A percentile compares a stretch with the other conserved stretches of the same genome.
phyloP scores from a whole-genome alignment of 2,888 invertebrate genomes.

The Uloborus plumipes region DNA sequence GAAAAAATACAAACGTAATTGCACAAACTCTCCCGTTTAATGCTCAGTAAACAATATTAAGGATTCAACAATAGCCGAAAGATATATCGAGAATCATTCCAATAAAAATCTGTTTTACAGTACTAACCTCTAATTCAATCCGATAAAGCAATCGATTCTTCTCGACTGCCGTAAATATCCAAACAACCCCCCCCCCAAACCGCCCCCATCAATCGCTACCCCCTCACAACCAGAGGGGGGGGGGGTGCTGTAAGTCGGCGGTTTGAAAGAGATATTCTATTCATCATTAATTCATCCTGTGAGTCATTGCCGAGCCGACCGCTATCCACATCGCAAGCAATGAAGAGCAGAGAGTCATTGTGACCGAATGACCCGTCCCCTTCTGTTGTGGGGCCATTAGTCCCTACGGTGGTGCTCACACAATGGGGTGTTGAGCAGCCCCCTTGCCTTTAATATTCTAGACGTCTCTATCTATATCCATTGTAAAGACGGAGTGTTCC shows the following conservation, averaged over 20 bases:
- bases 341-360: conserved; percentile 59
- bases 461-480: conserved; percentile 55
- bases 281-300: conserved; percentile 64
- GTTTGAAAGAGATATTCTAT: conserved; percentile 64
- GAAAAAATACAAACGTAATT: too few relatives aligned
- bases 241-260: conserved; percentile 44
- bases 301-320: conserved; percentile 53
- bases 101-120: too few relatives aligned
- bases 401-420: conserved; percentile 53
- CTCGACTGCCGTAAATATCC: conserved; percentile 8
- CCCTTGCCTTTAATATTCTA: conserved; percentile 55
- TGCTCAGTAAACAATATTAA: too few relatives aligned
- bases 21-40: too few relatives aligned
- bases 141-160: neutral
- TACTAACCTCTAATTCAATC: conserved; percentile 8
- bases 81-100: too few relatives aligned
- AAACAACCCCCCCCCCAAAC: conserved; percentile 22
- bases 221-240: conserved; percentile 3
- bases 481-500: conserved; percentile 41
- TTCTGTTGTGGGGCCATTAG: conserved; percentile 53
- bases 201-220: neutral
- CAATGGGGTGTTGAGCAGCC: conserved; percentile 38
- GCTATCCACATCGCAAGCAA: conserved; percentile 47
- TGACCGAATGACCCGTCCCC: conserved; percentile 53
- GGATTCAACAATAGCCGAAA: too few relatives aligned